Percentiles rank a stretch among this genome's conserved stretches.
Evolutionary conservation across 2,888 invertebrate genomes (phyloP).

Genomic region (Dinocampus coccinellae): DNA sequence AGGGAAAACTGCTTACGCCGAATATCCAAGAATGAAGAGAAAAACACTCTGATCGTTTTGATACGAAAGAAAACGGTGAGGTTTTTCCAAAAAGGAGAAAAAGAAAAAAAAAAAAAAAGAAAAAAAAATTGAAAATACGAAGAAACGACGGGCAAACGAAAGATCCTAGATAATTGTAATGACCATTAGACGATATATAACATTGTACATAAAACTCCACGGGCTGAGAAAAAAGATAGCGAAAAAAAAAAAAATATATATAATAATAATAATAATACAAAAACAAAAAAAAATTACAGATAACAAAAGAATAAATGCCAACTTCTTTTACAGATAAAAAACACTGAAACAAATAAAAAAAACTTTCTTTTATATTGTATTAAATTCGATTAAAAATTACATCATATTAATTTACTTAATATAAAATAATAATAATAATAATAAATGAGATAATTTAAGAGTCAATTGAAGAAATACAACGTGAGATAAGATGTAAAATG

Average conservation of each 20-base stretch:
- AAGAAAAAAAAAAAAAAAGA: constrained; percentile 17
- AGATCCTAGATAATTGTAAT: constrained; percentile 19
- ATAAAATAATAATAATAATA: too few relatives aligned
- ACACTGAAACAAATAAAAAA: neutral
- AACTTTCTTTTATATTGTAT: neutral
- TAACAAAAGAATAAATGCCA: constrained; percentile 1
- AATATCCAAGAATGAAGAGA: constrained; percentile 11
- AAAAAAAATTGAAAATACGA: too few relatives aligned
- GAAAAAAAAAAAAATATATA: neutral
- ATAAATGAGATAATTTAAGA: neutral
- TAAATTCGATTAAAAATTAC: neutral
- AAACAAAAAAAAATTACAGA: neutral
- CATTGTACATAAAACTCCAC: neutral
- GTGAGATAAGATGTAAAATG: neutral
- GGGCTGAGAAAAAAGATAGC: constrained; percentile 10
- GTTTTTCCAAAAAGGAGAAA: neutral
- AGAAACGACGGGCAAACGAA: too few relatives aligned
- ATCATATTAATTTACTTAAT: too few relatives aligned
- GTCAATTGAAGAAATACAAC: neutral
- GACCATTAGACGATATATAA: constrained; percentile 21
- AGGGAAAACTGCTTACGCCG: constrained; percentile 28
- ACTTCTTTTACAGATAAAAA: constrained; percentile 2
- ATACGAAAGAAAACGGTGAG: neutral
- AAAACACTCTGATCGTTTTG: constrained; percentile 27
- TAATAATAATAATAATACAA: neutral